Evolutionary conservation across 2,888 invertebrate genomes (phyloP).

Genomic region (Tridacna gigas): DNA sequence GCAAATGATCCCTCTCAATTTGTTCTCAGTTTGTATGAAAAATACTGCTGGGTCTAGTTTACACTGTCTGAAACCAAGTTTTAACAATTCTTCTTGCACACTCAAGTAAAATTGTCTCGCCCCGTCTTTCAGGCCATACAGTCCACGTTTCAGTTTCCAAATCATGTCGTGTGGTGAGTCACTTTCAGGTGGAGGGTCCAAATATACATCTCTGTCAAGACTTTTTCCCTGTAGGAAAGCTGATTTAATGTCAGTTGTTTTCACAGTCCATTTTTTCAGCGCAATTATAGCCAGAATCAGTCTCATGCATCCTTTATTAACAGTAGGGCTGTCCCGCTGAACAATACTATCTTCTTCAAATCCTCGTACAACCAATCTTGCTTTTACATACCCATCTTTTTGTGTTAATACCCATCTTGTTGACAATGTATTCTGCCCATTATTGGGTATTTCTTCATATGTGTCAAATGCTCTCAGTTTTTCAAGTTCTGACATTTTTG

Average conservation of each 20-base stretch:
- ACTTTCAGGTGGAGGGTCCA: slow-evolving; percentile 58
- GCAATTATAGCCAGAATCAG: slow-evolving; percentile 37
- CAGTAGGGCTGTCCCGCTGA: slow-evolving; percentile 46
- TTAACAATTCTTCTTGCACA: slow-evolving; percentile 52
- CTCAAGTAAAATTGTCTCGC: slow-evolving; percentile 63
- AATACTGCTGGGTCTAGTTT: slow-evolving; percentile 65
- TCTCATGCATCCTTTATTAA: slow-evolving; percentile 37
- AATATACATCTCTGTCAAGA: slow-evolving; percentile 52
- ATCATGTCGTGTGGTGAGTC: slow-evolving; percentile 23
- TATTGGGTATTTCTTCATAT: slow-evolving; percentile 46
- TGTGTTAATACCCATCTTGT: slow-evolving; percentile 45
- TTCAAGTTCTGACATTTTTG: slow-evolving; percentile 47
- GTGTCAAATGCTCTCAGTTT: slow-evolving; percentile 43
- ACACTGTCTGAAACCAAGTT: slow-evolving; percentile 55
- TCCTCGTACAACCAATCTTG: slow-evolving; percentile 29
- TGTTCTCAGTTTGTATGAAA: slow-evolving; percentile 33
- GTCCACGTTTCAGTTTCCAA: slow-evolving; percentile 63
- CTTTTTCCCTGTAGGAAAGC: slow-evolving; percentile 66
- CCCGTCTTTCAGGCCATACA: slow-evolving; percentile 66
- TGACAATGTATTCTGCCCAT: slow-evolving; percentile 32
- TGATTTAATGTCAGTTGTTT: slow-evolving; percentile 67
- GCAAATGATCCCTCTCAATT: slow-evolving; percentile 47
- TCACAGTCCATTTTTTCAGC: slow-evolving; percentile 56
- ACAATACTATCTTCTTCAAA: slow-evolving; percentile 36
- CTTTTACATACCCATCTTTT: slow-evolving; percentile 40